Conservation (phyloP, 2,113 vertebrate genomes). For the Megaleporinus macrocephalus region DNA sequence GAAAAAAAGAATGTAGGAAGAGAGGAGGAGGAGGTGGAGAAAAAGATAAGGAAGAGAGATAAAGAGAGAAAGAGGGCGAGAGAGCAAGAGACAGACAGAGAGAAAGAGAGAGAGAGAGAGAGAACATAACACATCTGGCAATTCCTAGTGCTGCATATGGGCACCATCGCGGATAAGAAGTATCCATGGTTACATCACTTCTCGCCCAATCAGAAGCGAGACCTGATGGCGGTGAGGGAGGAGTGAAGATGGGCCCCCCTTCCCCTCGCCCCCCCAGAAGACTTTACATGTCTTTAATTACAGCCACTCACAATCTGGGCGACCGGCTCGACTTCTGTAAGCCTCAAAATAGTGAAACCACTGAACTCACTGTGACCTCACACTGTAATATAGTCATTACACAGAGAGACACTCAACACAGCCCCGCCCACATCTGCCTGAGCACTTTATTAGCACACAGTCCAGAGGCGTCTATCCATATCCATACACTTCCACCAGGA, state of each 20-base stretch:
- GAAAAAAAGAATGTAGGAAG: slow-evolving; percentile 3
- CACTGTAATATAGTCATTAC: slow-evolving; percentile 15
- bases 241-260: slow-evolving; percentile 45
- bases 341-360: neutral
- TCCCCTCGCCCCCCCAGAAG: slow-evolving; percentile 30
- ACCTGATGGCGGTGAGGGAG: slow-evolving; percentile 39
- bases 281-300: slow-evolving; percentile 57
- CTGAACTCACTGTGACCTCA: neutral
- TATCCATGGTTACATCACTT: slow-evolving; percentile 53
- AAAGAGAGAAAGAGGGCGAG: slow-evolving; percentile 1
- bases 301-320: neutral
- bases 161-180: slow-evolving; percentile 41
- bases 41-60: neutral
- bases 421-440: slow-evolving; percentile 29
- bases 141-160: slow-evolving; percentile 53
- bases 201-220: slow-evolving; percentile 58
- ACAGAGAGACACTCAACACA: neutral
- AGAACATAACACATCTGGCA: slow-evolving; percentile 59
- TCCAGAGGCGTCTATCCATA: too few relatives aligned
- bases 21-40: neutral
- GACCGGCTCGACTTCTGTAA: neutral
- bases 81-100: slow-evolving; percentile 8
- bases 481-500: too few relatives aligned
- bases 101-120: slow-evolving; percentile 6
- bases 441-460: slow-evolving; percentile 23